phyloP scores from a whole-genome alignment of 2,797 vertebrate genomes.

The Manis crassicaudata region DNA sequence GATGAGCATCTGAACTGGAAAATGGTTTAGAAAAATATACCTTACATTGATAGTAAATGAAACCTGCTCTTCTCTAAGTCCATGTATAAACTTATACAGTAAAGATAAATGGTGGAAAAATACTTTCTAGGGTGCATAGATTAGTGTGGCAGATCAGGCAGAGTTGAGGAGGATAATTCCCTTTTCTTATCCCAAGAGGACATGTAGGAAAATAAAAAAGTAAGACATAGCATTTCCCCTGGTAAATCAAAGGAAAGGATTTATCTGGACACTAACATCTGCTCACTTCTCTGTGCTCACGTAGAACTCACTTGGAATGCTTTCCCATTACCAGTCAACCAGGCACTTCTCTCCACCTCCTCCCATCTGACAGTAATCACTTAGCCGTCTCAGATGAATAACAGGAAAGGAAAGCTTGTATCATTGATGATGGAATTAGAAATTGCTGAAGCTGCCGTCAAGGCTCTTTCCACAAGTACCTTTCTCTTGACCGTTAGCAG shows the following conservation, averaged over 20 bases:
- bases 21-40: slow-evolving; percentile 46
- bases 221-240: slow-evolving; percentile 81
- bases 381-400: slow-evolving; percentile 86
- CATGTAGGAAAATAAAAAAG: slow-evolving; percentile 81
- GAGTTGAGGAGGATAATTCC: slow-evolving; percentile 53
- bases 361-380: slow-evolving; percentile 84
- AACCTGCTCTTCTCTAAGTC: slow-evolving; percentile 67
- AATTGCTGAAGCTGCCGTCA: slow-evolving; percentile 77
- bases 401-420: slow-evolving; percentile 84
- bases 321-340: slow-evolving; percentile 83
- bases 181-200: slow-evolving; percentile 79
- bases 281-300: slow-evolving; percentile 74
- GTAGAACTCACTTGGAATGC: slow-evolving; percentile 82
- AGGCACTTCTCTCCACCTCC: slow-evolving; percentile 81
- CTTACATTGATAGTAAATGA: slow-evolving; percentile 46
- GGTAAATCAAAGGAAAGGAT: slow-evolving; percentile 84
- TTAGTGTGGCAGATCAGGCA: slow-evolving; percentile 67
- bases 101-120: slow-evolving; percentile 59
- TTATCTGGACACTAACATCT: slow-evolving; percentile 85
- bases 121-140: slow-evolving; percentile 33
- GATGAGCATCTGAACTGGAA: slow-evolving; percentile 66
- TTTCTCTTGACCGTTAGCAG: slow-evolving; percentile 81
- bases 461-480: slow-evolving; percentile 80
- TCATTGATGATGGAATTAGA: slow-evolving; percentile 83
- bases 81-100: slow-evolving; percentile 55